Conservation (phyloP, 2,888 invertebrate species). For the Anarsia innoxiella region DNA sequence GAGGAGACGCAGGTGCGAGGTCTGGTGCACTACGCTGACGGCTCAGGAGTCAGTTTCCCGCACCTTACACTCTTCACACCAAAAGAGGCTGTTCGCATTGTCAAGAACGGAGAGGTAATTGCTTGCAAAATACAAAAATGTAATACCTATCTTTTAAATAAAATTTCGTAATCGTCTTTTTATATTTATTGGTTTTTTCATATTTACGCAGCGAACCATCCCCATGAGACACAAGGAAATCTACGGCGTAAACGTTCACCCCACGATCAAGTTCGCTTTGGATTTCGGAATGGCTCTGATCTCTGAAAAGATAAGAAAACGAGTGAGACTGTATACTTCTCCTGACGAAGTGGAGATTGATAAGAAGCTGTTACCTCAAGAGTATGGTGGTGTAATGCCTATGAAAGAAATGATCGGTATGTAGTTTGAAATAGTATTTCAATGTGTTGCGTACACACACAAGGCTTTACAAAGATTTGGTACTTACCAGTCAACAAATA, state of each 20-base stretch:
- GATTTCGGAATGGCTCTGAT: constrained; percentile 86
- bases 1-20: constrained; percentile 87
- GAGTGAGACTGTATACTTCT: constrained; percentile 79
- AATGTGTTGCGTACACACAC: no score
- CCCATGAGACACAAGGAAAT: constrained; percentile 88
- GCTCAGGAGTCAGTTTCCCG: constrained; percentile 82
- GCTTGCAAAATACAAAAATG: no score
- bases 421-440: no score
- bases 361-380: constrained; percentile 80
- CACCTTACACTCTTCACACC: constrained; percentile 86
- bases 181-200: no score
- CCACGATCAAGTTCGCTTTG: constrained; percentile 83
- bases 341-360: constrained; percentile 78
- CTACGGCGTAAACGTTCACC: constrained; percentile 83
- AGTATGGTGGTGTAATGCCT: constrained; percentile 89
- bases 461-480: no score
- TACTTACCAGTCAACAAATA: no score
- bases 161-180: no score
- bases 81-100: constrained; percentile 84
- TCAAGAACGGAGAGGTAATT: constrained; percentile 84
- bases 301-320: constrained; percentile 83
- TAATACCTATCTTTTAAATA: not conserved
- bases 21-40: constrained; percentile 85
- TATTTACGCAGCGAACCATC: constrained; percentile 82
- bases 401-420: constrained; percentile 91